A percentile compares a stretch with the other conserved stretches of the same genome.
Evolutionary conservation across 2,888 invertebrate genomes (phyloP).

Genomic region (Nezara viridula): DNA sequence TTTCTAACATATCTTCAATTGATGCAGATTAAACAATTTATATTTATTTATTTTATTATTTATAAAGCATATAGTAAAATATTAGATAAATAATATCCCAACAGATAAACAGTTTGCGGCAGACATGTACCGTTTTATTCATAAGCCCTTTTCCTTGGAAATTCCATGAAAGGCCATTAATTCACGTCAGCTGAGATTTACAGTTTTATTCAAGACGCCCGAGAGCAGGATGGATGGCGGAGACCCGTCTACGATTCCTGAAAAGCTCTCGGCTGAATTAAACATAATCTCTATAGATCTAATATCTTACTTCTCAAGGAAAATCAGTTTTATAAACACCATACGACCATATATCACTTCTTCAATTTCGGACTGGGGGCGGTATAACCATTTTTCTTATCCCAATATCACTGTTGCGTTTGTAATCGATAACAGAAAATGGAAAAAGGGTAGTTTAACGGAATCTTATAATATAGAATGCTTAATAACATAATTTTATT

Average conservation of each 20-base stretch:
- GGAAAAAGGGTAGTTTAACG: background rate
- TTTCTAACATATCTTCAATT: too few species aligned
- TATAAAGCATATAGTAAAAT: background rate
- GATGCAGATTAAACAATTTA: background rate
- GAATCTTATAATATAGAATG: background rate
- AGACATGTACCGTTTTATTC: constrained; percentile 17
- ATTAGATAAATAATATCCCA: background rate
- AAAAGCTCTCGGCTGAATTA: background rate
- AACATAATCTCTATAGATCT: constrained; percentile 37
- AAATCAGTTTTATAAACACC: constrained; percentile 28
- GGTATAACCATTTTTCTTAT: background rate
- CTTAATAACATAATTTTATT: background rate
- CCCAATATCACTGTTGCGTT: background rate
- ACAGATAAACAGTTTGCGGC: background rate
- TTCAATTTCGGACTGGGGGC: background rate
- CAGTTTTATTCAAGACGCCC: background rate
- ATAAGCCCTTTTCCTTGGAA: background rate
- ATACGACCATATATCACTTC: background rate
- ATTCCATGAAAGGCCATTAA: constrained; percentile 20
- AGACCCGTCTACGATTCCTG: background rate
- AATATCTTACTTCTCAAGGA: background rate
- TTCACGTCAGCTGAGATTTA: background rate
- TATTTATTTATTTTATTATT: background rate
- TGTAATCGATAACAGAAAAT: background rate
- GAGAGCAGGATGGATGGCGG: background rate